Evolutionary conservation across 2,888 invertebrate genomes (phyloP).

Genomic region (Blastobasis lacticolella): DNA sequence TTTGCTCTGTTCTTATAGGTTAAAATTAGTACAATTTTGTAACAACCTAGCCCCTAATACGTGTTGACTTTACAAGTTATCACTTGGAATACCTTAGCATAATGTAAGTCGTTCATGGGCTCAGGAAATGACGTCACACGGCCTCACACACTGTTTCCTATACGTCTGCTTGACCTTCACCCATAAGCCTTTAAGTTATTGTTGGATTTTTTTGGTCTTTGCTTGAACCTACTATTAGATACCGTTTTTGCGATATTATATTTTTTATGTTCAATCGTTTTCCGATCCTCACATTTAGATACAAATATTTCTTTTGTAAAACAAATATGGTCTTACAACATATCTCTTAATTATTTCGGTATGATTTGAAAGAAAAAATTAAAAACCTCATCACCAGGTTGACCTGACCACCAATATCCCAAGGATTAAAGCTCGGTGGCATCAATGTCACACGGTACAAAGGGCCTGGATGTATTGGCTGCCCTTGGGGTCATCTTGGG

Average conservation of each 20-base stretch:
- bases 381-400: background rate
- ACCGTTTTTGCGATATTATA: no score
- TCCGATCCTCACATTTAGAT: no score
- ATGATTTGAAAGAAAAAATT: no score
- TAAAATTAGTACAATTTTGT: conserved; percentile 37
- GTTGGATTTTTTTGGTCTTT: background rate
- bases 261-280: no score
- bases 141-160: conserved; percentile 47
- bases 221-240: background rate
- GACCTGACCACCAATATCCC: background rate
- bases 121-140: conserved; percentile 59
- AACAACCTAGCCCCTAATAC: conserved; percentile 27
- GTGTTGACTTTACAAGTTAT: conserved; percentile 44
- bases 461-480: conserved; percentile 24
- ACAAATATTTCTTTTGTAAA: no score
- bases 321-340: no score
- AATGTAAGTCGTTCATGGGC: conserved; percentile 42
- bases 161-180: conserved; percentile 57
- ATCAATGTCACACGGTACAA: conserved; percentile 37
- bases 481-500: conserved; percentile 43
- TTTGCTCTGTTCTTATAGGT: conserved; percentile 5
- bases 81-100: conserved; percentile 36
- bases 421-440: background rate
- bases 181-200: conserved; percentile 35
- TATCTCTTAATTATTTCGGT: no score